phyloP scores from a whole-genome alignment of 1,140 invertebrate genomes.

The Oedothorax gibbosus region DNA sequence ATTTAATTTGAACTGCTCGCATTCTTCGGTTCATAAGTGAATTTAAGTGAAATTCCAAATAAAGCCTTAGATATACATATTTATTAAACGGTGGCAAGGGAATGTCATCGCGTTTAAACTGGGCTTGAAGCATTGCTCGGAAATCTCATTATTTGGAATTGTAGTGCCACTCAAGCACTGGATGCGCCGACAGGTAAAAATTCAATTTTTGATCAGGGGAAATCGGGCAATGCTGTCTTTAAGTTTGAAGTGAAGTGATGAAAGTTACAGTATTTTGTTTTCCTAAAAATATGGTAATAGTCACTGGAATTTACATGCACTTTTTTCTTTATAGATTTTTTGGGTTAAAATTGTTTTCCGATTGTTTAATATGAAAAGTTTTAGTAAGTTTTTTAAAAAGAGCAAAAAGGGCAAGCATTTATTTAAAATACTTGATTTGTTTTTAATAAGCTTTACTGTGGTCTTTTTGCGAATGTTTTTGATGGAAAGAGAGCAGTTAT shows the following conservation, averaged over 20 bases:
- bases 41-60: slow-evolving; percentile 24
- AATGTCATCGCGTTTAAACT: slow-evolving; percentile 6
- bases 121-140: neutral
- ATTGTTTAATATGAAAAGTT: too few species aligned
- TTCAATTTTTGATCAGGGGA: slow-evolving; percentile 24
- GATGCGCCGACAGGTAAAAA: slow-evolving; percentile 31
- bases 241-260: neutral
- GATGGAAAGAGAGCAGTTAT: too few species aligned
- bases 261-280: neutral
- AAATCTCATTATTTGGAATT: slow-evolving; percentile 52
- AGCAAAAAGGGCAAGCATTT: too few species aligned
- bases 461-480: too few species aligned
- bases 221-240: neutral
- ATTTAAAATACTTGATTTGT: too few species aligned
- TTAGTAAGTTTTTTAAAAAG: too few species aligned
- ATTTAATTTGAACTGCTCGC: slow-evolving; percentile 14
- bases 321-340: too few species aligned
- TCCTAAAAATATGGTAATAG: neutral
- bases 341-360: too few species aligned
- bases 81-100: slow-evolving; percentile 25
- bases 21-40: neutral
- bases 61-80: slow-evolving; percentile 31
- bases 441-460: too few species aligned
- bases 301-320: neutral
- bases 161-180: slow-evolving; percentile 38